phyloP scores from a whole-genome alignment of 2,113 vertebrate species.

The Mormyrus lacerda region DNA sequence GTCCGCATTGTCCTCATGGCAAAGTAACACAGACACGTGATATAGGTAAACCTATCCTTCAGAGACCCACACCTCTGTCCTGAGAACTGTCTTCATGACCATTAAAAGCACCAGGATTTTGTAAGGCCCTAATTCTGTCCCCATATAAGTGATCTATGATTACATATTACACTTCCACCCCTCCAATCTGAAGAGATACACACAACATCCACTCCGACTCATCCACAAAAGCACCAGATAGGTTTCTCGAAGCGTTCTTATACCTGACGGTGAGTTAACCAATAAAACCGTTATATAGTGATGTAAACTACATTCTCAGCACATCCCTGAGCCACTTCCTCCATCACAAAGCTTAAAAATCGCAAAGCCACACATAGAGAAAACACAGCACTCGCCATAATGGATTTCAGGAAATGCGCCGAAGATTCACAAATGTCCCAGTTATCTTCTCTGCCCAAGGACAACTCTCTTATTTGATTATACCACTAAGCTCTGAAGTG shows the following conservation, averaged over 20 bases:
- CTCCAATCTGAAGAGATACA: neutral
- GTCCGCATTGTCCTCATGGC: neutral
- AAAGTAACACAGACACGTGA: neutral
- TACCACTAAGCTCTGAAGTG: neutral
- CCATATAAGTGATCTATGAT: neutral
- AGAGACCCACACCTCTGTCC: neutral
- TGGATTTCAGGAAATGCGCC: neutral
- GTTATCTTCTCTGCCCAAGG: neutral
- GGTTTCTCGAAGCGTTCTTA: neutral
- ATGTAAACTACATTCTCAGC: neutral
- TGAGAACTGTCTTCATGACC: neutral
- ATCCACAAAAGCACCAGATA: neutral
- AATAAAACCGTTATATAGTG: neutral
- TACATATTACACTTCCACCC: neutral
- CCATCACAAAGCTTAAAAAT: neutral
- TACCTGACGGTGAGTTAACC: neutral
- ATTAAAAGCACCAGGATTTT: neutral
- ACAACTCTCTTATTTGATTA: neutral
- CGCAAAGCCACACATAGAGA: neutral
- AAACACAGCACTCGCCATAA: neutral
- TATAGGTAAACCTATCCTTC: neutral
- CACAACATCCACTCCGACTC: neutral
- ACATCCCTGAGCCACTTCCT: neutral
- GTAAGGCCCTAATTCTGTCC: neutral
- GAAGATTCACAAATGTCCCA: neutral